Conservation (phyloP, 2,113 vertebrate species). For the Xenopus tropicalis region UCB_Xtro_10.0 CM004445.2:35691501-35692000, state of each 20-base stretch:
- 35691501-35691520: conserved; percentile 55
- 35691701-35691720: conserved; percentile 51
- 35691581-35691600: conserved; percentile 53
- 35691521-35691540: conserved; percentile 54
- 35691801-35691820: not conserved
- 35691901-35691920: no score
- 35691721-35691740: conserved; percentile 32
- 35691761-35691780: conserved; percentile 9
- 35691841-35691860: no score
- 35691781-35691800: not conserved
- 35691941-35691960: no score
- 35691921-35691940: no score
- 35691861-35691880: no score
- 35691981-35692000: no score
- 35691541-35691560: conserved; percentile 60
- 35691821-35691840: not conserved
- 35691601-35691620: conserved; percentile 59
- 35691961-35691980: no score
- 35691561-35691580: conserved; percentile 53
- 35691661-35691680: conserved; percentile 59
- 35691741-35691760: conserved; percentile 28
- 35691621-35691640: conserved; percentile 55
- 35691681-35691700: conserved; percentile 53
- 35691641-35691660: conserved; percentile 55
- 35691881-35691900: no score